These are phyloP conservation scores for Dromococcyx pavoninus DNA, from an alignment of 2,797 vertebrate species.

Conservation along the genomic window DNA sequence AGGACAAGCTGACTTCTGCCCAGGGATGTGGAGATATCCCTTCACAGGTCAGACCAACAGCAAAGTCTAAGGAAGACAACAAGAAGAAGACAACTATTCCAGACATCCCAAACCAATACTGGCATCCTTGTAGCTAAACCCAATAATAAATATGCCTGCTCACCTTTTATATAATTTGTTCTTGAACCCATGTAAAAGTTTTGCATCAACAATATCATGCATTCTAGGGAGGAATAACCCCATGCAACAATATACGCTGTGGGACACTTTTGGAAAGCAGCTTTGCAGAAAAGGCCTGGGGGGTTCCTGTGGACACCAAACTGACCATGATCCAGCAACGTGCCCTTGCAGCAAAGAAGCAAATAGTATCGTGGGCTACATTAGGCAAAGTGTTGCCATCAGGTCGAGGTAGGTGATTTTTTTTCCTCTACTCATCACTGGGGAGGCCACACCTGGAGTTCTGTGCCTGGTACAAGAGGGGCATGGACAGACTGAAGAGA, in stretches of 20 bases:
- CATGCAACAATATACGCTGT: fast-evolving
- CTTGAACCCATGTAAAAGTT: neutral
- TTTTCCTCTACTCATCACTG: no score
- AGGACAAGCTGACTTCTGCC: neutral
- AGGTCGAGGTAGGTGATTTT: no score
- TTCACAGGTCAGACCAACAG: neutral
- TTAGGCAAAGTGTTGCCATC: no score
- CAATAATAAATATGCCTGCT: neutral
- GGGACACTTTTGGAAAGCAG: neutral
- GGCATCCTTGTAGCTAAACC: neutral
- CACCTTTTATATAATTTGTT: neutral
- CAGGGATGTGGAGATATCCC: neutral
- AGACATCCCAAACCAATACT: neutral
- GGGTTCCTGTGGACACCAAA: neutral
- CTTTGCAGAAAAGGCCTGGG: neutral
- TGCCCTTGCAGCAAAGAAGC: neutral
- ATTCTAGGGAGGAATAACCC: neutral
- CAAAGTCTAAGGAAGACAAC: neutral
- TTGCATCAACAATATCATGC: neutral
- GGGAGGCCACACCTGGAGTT: no score
- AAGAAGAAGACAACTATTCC: neutral
- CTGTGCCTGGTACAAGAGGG: no score
- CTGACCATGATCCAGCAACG: neutral
- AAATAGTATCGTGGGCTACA: neutral
- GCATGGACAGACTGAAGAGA: no score